Evolutionary conservation across 2,113 vertebrate species (phyloP), one percentile per base, ranked within the genome.

Genomic region (Tyrannus savana): DNA sequence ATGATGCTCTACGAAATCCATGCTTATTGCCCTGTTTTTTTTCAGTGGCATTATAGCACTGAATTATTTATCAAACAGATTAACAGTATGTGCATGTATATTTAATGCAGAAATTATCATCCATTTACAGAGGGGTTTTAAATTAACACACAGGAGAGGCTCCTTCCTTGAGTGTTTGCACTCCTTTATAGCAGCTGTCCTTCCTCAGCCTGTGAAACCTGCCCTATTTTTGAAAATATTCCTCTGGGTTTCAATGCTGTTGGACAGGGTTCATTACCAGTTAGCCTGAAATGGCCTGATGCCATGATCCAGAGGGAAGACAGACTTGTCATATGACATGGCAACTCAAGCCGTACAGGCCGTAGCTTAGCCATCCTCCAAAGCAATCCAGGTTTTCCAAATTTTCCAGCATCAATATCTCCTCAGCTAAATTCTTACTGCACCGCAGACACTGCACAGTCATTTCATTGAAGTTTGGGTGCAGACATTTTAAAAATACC

Each of bases 41-140:
- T 95, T 72, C 56, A 83, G 49, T 76, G 72, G 64, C 76, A 60
- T 95, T 95, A 87, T 63, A 69, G 33, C 80, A 82, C 88, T 96
- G 94, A 96, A 97, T 97, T 92, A 96, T 97, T 96, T 96, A 97
- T 95, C 94, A 69, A 94, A 91, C 84, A 93, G 66, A 89, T 96
- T 92, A 93, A 71, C 67, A 83, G 50, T 59, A 66, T 1, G 35
- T 72, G 82, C 95, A 97, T 97, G 88, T 92, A 95, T 97, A 95
- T 96, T 96, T 97, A 96, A 96, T 95, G 89, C 68, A 84, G 91
- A 94, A 94, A 91, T 85, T 92, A 80, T 55, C 77, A 64, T 78
- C 90, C 78, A 85, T 92, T 95, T 95, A 63, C 72, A 85, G 87
- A 74, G 59, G 8, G 37, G 28, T 75, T 96, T 92, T 90, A 93